phyloP scores from a whole-genome alignment of 1,140 invertebrate species.

The Drosophila ficusphila region DNA sequence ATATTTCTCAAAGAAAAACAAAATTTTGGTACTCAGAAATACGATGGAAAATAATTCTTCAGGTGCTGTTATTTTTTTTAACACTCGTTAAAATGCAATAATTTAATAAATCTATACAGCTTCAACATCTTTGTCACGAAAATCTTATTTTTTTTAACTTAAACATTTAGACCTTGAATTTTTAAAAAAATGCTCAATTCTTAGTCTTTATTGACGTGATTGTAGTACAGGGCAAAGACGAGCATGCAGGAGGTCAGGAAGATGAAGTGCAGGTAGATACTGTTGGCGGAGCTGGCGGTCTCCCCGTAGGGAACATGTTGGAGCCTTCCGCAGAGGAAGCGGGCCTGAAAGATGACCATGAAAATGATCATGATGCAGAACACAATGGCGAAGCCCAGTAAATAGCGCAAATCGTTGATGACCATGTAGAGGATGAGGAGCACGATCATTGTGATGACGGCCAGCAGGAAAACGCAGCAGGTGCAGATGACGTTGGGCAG shows the following conservation, averaged over 20 bases:
- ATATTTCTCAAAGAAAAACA: too few relatives aligned
- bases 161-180: too few relatives aligned
- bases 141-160: too few relatives aligned
- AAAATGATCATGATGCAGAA: not conserved
- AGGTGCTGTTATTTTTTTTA: too few relatives aligned
- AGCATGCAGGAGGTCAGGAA: not conserved
- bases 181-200: not conserved
- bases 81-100: too few relatives aligned
- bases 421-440: not conserved
- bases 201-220: not conserved
- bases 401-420: not conserved
- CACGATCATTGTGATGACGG: not conserved
- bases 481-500: constrained; percentile 8
- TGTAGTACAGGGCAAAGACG: not conserved
- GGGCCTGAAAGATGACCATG: constrained; percentile 2
- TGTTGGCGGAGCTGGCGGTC: not conserved
- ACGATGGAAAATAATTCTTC: too few relatives aligned
- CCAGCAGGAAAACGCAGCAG: not conserved
- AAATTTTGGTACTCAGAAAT: too few relatives aligned
- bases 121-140: too few relatives aligned
- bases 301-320: not conserved
- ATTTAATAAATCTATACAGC: too few relatives aligned
- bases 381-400: not conserved
- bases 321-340: not conserved
- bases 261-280: constrained; percentile 6